These are phyloP conservation scores for Serilophus lunatus DNA, from an alignment of 2,113 vertebrate genomes.

Conservation along the genomic window DNA sequence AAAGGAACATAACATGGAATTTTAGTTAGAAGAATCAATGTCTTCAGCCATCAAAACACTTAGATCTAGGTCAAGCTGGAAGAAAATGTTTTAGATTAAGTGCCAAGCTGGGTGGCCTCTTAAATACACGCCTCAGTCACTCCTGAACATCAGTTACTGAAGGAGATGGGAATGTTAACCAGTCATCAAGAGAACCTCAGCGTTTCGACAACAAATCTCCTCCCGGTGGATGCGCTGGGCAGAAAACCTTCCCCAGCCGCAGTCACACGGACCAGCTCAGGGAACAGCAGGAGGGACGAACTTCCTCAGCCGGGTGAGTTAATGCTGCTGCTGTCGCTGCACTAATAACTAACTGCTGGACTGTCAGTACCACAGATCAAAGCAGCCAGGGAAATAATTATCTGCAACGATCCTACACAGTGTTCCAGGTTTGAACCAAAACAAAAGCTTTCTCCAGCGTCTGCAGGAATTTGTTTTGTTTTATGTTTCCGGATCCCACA, in stretches of 20 bases:
- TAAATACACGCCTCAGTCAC: background rate
- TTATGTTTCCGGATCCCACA: background rate
- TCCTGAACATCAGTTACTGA: background rate
- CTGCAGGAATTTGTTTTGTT: background rate
- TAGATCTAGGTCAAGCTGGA: background rate
- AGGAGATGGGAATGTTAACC: background rate
- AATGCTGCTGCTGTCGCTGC: background rate
- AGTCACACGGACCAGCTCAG: background rate
- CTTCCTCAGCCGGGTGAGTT: background rate
- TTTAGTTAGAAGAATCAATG: background rate
- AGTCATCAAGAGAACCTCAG: background rate
- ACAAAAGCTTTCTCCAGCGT: background rate
- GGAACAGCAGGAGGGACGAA: background rate
- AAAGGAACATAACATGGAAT: background rate
- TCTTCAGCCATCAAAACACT: background rate
- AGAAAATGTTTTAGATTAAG: background rate
- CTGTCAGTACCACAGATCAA: background rate
- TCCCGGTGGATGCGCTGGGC: accelerated
- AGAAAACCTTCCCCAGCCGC: background rate
- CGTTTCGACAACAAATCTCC: background rate
- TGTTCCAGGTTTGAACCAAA: background rate
- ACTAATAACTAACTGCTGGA: background rate
- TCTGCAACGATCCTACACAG: background rate
- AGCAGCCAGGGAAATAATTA: background rate
- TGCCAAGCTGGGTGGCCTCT: background rate